Evolutionary conservation across 2,113 vertebrate genomes (phyloP).

Genomic region (Herpailurus yagouaroundi): DNA sequence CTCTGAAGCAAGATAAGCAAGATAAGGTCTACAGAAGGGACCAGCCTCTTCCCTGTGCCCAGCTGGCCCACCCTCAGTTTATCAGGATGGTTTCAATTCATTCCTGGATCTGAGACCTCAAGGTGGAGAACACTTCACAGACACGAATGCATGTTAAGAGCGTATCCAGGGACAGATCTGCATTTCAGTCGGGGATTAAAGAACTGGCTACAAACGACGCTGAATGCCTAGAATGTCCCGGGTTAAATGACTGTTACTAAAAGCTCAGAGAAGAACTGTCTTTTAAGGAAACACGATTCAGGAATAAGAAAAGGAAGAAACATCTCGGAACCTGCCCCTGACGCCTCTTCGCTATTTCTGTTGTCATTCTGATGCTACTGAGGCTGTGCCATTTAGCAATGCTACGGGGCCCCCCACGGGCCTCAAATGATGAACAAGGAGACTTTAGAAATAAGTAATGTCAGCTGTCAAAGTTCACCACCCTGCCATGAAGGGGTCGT

Average conservation of each 20-base stretch:
- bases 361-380: background rate
- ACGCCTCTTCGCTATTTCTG: background rate
- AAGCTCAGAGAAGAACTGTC: background rate
- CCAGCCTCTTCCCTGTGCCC: rapidly evolving
- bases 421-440: background rate
- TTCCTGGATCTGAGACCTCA: background rate
- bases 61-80: background rate
- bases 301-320: background rate
- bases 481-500: background rate
- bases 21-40: background rate
- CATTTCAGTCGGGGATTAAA: background rate
- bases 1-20: background rate
- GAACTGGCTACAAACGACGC: background rate
- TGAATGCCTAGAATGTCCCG: background rate
- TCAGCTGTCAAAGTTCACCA: background rate
- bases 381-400: background rate
- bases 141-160: background rate
- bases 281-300: background rate
- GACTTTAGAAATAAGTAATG: background rate
- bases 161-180: background rate
- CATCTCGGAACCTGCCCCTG: background rate
- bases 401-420: too few relatives aligned
- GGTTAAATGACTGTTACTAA: background rate
- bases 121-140: background rate
- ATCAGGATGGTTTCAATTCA: background rate